These are phyloP conservation scores for Stenopsyche tienmushanensis DNA, from an alignment of 1,140 invertebrate species.

Conservation along the genomic window DNA sequence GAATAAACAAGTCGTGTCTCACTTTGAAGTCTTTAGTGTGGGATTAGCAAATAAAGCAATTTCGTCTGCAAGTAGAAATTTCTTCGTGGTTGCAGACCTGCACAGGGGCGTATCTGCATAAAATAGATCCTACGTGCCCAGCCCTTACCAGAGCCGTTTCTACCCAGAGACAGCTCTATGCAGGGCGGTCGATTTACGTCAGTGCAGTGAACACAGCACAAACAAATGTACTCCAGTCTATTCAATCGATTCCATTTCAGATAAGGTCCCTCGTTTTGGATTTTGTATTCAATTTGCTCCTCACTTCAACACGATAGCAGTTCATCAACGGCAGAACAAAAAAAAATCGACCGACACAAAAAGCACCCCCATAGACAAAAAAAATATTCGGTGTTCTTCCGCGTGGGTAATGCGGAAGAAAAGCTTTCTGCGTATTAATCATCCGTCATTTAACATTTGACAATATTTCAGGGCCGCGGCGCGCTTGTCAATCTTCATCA, in stretches of 20 bases:
- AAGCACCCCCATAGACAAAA: neutral
- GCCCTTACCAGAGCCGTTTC: neutral
- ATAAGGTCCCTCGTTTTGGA: conserved; percentile 31
- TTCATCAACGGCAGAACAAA: neutral
- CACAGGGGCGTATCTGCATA: neutral
- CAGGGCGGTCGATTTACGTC: neutral
- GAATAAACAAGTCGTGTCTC: too few species aligned
- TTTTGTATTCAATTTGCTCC: conserved; percentile 36
- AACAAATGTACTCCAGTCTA: conserved; percentile 1
- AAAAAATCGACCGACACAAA: neutral
- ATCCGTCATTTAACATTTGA: too few species aligned
- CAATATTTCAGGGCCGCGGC: too few species aligned
- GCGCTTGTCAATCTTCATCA: too few species aligned
- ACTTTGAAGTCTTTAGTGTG: too few species aligned
- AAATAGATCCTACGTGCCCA: neutral
- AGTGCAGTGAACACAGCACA: neutral
- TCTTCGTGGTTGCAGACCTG: neutral
- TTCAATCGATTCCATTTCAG: conserved; percentile 38
- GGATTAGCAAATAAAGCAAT: neutral
- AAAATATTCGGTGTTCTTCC: neutral
- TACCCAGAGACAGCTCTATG: neutral
- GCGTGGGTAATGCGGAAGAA: too few species aligned
- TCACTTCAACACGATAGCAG: conserved; percentile 4
- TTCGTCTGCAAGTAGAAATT: neutral
- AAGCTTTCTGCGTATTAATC: too few species aligned